Conservation (phyloP, 2,888 invertebrate genomes). For the Agrotis exclamationis region DNA sequence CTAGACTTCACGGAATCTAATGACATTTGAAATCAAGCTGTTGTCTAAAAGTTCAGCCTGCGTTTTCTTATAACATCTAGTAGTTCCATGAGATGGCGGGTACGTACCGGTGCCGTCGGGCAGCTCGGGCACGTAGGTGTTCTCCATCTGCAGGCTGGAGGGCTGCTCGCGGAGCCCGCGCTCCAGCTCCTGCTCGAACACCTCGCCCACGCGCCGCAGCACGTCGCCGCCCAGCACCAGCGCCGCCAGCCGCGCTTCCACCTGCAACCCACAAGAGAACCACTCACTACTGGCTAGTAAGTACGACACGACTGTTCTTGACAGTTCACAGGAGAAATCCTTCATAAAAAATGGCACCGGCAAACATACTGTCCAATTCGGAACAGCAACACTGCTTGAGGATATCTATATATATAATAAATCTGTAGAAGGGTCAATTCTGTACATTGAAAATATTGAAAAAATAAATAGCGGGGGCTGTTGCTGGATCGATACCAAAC, state of each 20-base stretch:
- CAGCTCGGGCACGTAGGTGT: constrained; percentile 94
- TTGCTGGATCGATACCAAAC: no score
- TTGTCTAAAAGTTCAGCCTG: no score
- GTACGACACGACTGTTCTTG: background rate
- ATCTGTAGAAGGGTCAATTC: no score
- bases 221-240: constrained; percentile 78
- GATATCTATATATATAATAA: no score
- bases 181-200: constrained; percentile 92
- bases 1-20: no score
- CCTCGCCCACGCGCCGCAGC: constrained; percentile 89
- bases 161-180: constrained; percentile 91
- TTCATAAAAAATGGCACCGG: no score
- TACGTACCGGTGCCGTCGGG: constrained; percentile 93
- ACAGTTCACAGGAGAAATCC: background rate
- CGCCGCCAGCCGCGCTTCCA: constrained; percentile 73
- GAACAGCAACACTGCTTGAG: background rate
- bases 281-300: background rate
- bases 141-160: constrained; percentile 94
- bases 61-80: no score
- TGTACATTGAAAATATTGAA: no score
- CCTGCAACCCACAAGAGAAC: constrained; percentile 65
- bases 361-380: no score
- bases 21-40: no score
- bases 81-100: no score
- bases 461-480: no score